Base-by-base conservation (phyloP, 1,140 invertebrate species). In the Agraylea sexmaculata region DNA sequence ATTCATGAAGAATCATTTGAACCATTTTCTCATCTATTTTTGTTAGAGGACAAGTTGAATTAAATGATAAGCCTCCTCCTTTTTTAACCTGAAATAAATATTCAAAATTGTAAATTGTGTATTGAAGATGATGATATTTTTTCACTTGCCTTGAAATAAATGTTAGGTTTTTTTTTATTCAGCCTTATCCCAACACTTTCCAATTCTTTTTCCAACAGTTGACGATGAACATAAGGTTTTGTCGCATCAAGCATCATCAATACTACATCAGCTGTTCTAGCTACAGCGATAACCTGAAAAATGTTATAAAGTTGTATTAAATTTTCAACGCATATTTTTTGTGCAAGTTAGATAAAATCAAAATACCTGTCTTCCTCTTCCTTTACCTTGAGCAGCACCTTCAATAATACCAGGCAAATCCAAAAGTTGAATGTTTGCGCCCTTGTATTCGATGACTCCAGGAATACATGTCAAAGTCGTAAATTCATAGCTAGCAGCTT, bases 391-490 rank as follows among this genome's bases (percentile, higher is more conserved):
- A 15, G 91, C 82, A 55, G 93, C 93, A 47, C 92, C 93, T 75
- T 97, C 93, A 64, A 97, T 97, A 53, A 87, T 89, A 57, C 93
- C 94, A 49, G 94, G 94, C 52, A 98, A 74, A 79, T 98, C 94
- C 2, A 98, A 75, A 32, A 98, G 68, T 57, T 98, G 96, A 59
- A 99, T 99, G 59, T 97, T 98, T 12, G 94, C 94, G 37, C 93
- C 92, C 60, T 94, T 89, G 58, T 97, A 96, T 59, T 96, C 85
- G 48, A 98, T 95, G 0, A 98, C 93, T 42, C 96, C 96, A 33
- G 96, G 96, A 55, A 99, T 99, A 66, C 96, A 99, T 17, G 96
- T 99, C 28, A 99, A 66, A 0, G 96, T 99, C 43, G 96, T 99
- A 60, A 99, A 99, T 68, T 99, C 96, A 65, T 99, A 99, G 37